These are phyloP conservation scores for Sebastes fasciatus DNA, from an alignment of 2,113 vertebrate genomes.

Conservation along the genomic window DNA sequence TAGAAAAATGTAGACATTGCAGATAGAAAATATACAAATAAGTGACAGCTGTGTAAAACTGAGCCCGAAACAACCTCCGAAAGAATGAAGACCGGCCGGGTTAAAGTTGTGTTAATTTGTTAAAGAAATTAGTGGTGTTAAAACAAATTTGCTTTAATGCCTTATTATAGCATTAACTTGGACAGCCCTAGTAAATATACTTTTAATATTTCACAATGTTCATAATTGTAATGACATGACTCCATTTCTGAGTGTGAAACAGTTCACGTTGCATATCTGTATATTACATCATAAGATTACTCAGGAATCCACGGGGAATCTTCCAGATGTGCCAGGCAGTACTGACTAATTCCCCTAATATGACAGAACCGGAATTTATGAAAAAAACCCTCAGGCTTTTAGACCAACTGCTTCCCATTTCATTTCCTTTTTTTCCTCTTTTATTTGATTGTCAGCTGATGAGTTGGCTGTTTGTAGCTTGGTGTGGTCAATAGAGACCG, in stretches of 20 bases:
- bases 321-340: not conserved
- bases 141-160: no score
- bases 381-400: not conserved
- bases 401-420: conserved; percentile 34
- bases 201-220: not conserved
- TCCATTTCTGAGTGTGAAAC: not conserved
- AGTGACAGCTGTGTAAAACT: no score
- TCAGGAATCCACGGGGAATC: conserved; percentile 16
- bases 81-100: no score
- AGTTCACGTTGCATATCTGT: not conserved
- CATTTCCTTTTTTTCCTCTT: not conserved
- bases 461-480: conserved; percentile 11
- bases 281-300: not conserved
- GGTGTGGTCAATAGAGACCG: conserved; percentile 39
- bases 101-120: no score
- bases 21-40: no score
- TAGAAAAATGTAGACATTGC: no score
- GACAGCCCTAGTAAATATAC: not conserved
- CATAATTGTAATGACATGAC: not conserved
- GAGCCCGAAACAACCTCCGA: no score
- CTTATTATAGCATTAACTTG: no score
- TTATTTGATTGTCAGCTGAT: conserved; percentile 11
- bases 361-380: not conserved
- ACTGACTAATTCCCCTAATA: conserved; percentile 24
- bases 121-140: no score